These are phyloP conservation scores for Myotis daubentonii DNA, from an alignment of 2,797 vertebrate genomes.

Conservation along the genomic window DNA sequence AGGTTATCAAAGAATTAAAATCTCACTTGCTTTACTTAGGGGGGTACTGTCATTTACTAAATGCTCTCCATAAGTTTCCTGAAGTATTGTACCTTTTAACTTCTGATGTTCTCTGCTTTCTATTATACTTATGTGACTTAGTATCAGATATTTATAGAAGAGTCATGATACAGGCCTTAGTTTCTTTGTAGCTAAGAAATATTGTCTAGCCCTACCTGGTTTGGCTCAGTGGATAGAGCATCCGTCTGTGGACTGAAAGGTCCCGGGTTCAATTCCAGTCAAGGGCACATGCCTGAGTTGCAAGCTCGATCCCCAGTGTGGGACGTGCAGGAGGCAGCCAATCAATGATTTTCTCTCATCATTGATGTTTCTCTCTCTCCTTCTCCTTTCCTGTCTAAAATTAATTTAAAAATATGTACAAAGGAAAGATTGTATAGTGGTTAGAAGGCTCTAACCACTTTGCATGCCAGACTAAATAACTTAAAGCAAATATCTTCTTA, in stretches of 20 bases:
- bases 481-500: neutral
- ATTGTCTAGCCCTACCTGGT: neutral
- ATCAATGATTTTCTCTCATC: no score
- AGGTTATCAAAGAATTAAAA: slow-evolving; percentile 54
- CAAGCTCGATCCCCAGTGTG: no score
- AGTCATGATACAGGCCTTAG: neutral
- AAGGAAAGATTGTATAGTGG: neutral
- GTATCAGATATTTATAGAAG: slow-evolving; percentile 51
- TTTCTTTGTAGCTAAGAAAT: slow-evolving; percentile 3
- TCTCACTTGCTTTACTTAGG: neutral
- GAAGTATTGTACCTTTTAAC: neutral
- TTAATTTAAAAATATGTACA: no score
- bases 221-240: no score
- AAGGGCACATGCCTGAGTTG: no score
- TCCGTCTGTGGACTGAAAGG: no score
- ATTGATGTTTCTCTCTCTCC: no score
- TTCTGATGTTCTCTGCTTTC: slow-evolving; percentile 36
- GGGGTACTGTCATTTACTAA: slow-evolving; percentile 33
- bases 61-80: neutral
- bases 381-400: no score
- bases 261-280: no score
- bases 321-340: no score
- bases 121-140: neutral
- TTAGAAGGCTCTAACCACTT: neutral
- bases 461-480: slow-evolving; percentile 5